Percentiles rank a stretch among this genome's conserved stretches.
phyloP scores from a whole-genome alignment of 1,140 invertebrate genomes.

The Drosophila kanapiae region DNA sequence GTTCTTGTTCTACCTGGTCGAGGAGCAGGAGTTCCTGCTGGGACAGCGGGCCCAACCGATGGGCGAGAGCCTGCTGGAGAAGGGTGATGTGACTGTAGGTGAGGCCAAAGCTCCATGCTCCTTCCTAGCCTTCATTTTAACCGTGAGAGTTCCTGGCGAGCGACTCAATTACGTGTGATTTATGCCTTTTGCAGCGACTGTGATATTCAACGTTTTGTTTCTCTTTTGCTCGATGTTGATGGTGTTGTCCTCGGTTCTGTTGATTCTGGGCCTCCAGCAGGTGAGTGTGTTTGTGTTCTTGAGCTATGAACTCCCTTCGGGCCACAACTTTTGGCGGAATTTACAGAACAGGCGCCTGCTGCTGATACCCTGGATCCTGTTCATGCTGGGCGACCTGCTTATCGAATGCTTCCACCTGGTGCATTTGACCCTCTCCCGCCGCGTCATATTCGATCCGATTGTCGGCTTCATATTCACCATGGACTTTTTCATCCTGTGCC shows the following conservation, averaged over 20 bases:
- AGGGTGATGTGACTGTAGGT: conserved; percentile 75
- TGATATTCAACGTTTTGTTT: conserved; percentile 82
- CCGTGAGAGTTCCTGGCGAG: background rate
- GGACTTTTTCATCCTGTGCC: conserved; percentile 76
- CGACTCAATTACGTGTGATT: conserved; percentile 51
- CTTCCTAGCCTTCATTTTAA: background rate
- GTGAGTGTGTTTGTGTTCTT: conserved; percentile 42
- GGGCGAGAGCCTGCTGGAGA: conserved; percentile 72
- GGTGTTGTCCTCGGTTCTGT: conserved; percentile 63
- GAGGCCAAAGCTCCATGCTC: conserved; percentile 19
- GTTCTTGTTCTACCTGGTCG: conserved; percentile 67
- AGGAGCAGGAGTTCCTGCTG: conserved; percentile 75
- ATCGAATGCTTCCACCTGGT: conserved; percentile 68
- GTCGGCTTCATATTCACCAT: conserved; percentile 81
- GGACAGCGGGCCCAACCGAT: conserved; percentile 54
- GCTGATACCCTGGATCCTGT: conserved; percentile 70
- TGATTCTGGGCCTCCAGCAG: conserved; percentile 66
- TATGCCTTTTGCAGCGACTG: conserved; percentile 70
- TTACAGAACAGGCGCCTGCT: conserved; percentile 71
- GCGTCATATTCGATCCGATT: conserved; percentile 74
- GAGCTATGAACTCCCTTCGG: background rate
- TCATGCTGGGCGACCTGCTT: conserved; percentile 74
- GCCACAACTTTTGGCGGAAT: background rate
- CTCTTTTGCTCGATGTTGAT: conserved; percentile 77
- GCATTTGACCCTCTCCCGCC: conserved; percentile 61